Evolutionary conservation across 1,140 invertebrate genomes (phyloP).

Genomic region (Pachyrhynchus sulphureomaculatus): DNA sequence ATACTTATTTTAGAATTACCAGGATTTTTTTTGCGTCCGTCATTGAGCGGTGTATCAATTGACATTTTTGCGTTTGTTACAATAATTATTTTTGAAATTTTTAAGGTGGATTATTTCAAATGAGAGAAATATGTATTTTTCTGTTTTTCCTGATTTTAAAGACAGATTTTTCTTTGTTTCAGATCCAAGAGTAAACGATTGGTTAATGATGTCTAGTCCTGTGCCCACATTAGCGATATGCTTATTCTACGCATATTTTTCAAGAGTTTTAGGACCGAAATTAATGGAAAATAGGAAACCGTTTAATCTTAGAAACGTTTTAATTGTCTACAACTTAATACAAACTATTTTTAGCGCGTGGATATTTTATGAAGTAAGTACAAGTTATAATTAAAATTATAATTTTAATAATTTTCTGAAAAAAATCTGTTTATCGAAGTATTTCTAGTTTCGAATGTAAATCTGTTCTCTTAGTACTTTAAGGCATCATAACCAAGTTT

Average conservation of each 20-base stretch:
- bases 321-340: conserved; percentile 86
- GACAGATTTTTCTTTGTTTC: conserved; percentile 48
- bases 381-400: background rate
- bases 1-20: no score
- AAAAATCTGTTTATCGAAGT: background rate
- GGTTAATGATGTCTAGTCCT: conserved; percentile 91
- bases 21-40: no score
- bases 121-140: no score
- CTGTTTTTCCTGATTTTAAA: no score
- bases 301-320: conserved; percentile 76
- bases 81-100: no score
- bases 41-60: no score
- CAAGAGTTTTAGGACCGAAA: conserved; percentile 78
- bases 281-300: conserved; percentile 90
- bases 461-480: no score
- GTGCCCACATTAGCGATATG: conserved; percentile 83
- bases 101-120: no score
- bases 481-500: no score
- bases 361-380: conserved; percentile 87
- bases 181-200: conserved; percentile 88
- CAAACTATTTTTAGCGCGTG: conserved; percentile 88
- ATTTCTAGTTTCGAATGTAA: background rate
- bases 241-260: conserved; percentile 81
- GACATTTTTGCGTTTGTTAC: no score
- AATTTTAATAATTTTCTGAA: background rate